Conservation (phyloP, 1,140 invertebrate genomes). For the Neotoxoptera formosana region DNA sequence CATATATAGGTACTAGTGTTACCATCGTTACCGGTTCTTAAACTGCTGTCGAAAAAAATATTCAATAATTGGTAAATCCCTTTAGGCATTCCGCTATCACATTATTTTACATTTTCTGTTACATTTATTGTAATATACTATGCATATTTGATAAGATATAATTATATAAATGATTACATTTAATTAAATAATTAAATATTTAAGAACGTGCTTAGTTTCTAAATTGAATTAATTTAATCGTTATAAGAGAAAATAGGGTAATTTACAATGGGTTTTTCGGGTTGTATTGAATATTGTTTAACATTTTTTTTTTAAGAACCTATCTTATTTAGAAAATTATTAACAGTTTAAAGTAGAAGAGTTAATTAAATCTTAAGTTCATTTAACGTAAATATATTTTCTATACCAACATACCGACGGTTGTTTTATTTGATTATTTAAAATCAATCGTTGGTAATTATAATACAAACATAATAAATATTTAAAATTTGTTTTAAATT, state of each 20-base stretch:
- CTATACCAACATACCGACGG: neutral
- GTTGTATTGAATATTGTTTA: too few species aligned
- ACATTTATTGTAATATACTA: neutral
- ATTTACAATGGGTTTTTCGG: too few species aligned
- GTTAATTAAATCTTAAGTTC: neutral
- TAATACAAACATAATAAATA: neutral
- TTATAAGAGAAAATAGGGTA: too few species aligned
- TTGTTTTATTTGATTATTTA: neutral
- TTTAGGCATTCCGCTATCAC: neutral
- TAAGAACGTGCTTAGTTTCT: too few species aligned
- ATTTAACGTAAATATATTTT: neutral
- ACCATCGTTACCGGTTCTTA: neutral
- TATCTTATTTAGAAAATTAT: too few species aligned
- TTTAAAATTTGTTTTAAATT: too few species aligned
- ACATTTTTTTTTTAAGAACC: too few species aligned
- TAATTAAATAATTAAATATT: too few species aligned
- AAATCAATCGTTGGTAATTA: neutral
- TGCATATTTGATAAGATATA: neutral
- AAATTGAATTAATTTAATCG: too few species aligned
- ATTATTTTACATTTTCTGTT: neutral
- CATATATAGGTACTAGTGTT: neutral
- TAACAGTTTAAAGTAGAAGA: neutral
- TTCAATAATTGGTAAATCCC: slow-evolving; percentile 9
- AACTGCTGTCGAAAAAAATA: neutral
- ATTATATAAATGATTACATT: neutral